Evolutionary conservation across 2,888 invertebrate species (phyloP), one percentile per base, ranked within the genome.

Genomic region (Yponomeuta cagnagella): DNA sequence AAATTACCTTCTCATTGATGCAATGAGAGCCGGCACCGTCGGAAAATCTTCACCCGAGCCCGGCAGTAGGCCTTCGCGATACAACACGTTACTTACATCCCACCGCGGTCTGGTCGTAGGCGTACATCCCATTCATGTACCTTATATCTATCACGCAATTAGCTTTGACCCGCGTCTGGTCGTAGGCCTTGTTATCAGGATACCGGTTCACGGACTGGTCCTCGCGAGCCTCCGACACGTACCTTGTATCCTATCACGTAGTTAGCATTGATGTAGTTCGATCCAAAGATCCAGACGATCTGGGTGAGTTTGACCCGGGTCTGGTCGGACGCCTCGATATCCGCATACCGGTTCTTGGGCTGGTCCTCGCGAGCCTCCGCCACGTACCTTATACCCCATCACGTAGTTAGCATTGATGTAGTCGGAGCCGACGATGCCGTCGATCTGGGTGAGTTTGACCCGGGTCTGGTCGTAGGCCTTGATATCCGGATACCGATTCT

Each of bases 381-480:
- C 30, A 76, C 83, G 77, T 23, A 92, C 93, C 87, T 97, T 97
- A 80, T 98, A 98, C 3, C 98, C 97, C 84, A 96, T 94, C 0
- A 98, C 97, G 80, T 96, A 97, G 83, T 98, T 98, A 0, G 98
- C 97, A 84, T 98, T 98, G 74, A 98, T 97, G 80, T 98, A 98
- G 84, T 98, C 98, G 0, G 97, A 96, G 3, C 97, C 96, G 64
- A 94, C 93, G 70, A 96, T 94, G 71, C 96, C 95, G 79, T 97
- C 97, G 9, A 96, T 89, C 79, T 95, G 95, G 0, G 95, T 93
- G 12, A 98, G 86, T 78, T 96, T 96, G 0, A 98, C 97, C 77
- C 98, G 89, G 9, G 98, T 98, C 87, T 98, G 98, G 89, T 98
- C 98, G 84, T 97, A 98, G 0, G 97, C 96, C 87, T 97, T 97